phyloP scores from a whole-genome alignment of 1,140 invertebrate species.

The Lepidotrigona ventralis region DNA sequence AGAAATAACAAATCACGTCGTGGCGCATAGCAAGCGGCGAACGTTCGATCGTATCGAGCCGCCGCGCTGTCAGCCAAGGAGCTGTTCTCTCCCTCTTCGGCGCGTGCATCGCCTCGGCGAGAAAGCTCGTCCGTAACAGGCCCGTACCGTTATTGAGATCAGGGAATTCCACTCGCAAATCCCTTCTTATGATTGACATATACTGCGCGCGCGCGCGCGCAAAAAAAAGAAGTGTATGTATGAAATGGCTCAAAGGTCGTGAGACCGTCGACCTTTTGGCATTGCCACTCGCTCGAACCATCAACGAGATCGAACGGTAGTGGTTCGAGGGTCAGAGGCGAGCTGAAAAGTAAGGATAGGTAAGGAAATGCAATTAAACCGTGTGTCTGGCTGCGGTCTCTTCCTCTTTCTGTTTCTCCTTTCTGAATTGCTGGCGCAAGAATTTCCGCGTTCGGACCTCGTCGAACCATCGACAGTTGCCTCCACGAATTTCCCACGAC shows the following conservation, averaged over 20 bases:
- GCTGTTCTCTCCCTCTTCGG: neutral
- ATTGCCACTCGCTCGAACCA: slow-evolving; percentile 55
- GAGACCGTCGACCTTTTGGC: slow-evolving; percentile 64
- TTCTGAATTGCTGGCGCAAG: neutral
- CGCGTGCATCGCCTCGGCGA: neutral
- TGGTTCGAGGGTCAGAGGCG: slow-evolving; percentile 49
- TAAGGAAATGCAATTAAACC: slow-evolving; percentile 66
- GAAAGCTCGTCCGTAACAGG: slow-evolving; percentile 30
- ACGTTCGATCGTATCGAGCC: slow-evolving; percentile 14
- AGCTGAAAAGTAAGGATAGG: slow-evolving; percentile 51
- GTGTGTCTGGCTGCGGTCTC: slow-evolving; percentile 46
- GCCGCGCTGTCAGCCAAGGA: slow-evolving; percentile 14
- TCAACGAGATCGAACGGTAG: slow-evolving; percentile 61
- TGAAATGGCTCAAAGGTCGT: slow-evolving; percentile 66
- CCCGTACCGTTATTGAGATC: slow-evolving; percentile 39
- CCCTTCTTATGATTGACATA: slow-evolving; percentile 49
- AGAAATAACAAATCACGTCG: slow-evolving; percentile 6
- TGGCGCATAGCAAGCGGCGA: neutral
- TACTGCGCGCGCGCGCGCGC: slow-evolving; percentile 38
- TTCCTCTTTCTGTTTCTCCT: neutral
- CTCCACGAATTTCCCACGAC: slow-evolving; percentile 38
- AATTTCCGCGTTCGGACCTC: slow-evolving; percentile 21
- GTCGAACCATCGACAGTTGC: slow-evolving; percentile 21
- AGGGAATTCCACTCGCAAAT: slow-evolving; percentile 35
- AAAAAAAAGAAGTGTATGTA: slow-evolving; percentile 47